Base-by-base conservation (phyloP, 2,113 vertebrate genomes). In the Mus pahari region DNA sequence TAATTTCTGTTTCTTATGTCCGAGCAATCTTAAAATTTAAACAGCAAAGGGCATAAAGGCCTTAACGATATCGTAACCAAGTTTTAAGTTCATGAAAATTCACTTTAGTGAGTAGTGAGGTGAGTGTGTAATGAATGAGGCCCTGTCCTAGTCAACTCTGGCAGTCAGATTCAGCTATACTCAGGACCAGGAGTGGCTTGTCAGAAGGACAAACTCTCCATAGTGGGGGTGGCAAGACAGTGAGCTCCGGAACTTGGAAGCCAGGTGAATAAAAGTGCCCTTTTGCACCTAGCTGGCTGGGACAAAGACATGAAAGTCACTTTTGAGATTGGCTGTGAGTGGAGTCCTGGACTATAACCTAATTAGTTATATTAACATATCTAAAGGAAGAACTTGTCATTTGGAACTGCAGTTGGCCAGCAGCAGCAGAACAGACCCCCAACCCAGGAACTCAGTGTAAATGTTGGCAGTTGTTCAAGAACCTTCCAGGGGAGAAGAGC, bases 291-390 rank as follows among this genome's bases (percentile, higher is more conserved):
- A 58, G 33, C 81, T 62, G 60, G 7, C 71, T 92, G 81, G 48
- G 50, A 95, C 68, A 91, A 70, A 96, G 66, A 75, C 77, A 83
- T 89, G 94, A 96, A 97, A 97, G 92, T 92, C 88, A 96, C 92
- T 92, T 97, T 89, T 82, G 91, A 94, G 94, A 94, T 73, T 78
- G 77, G 87, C 31, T 96, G 94, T 66, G 91, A 94, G 58, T 82
- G n/a, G n/a, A 96, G 73, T 94, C 90, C 71, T 89, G 73, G 31
- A 78, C 81, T 83, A 28, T 96, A 94, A 94, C 77, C 86, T 92
- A 89, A 94, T 97, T 95, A 94, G 33, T 33, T 78, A 2, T 55
- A 89, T 95, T 88, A 97, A 77, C 88, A 95, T 95, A 90, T 81
- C 84, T 95, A 95, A 96, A 45, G 75, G 81, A 70, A 96, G 58